Percentiles rank a stretch among this genome's conserved stretches.
Evolutionary conservation across 2,113 vertebrate genomes (phyloP).

Genomic region (Vulpes ferrilata): DNA sequence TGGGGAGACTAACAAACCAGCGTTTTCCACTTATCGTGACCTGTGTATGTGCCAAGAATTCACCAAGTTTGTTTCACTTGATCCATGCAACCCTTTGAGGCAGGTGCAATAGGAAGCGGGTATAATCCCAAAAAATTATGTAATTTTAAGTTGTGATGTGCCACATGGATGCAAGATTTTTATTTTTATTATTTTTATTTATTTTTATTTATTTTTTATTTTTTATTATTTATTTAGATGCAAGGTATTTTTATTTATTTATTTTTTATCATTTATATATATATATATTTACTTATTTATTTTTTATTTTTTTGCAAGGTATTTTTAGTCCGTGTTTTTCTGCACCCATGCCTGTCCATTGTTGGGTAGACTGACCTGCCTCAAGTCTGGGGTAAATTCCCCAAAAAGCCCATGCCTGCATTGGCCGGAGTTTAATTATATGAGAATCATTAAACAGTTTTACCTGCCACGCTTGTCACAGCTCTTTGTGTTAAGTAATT

Average conservation of each 20-base stretch:
- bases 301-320: not conserved
- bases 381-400: not conserved
- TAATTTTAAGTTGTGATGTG: constrained; percentile 1
- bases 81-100: not conserved
- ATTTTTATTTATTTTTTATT: too few relatives aligned
- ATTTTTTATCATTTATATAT: too few relatives aligned
- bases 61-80: not conserved
- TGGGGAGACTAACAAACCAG: not conserved
- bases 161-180: not conserved
- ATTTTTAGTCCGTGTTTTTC: not conserved
- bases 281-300: too few relatives aligned
- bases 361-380: not conserved
- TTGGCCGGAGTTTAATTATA: not conserved
- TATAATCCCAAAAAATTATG: not conserved
- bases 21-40: not conserved
- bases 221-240: too few relatives aligned
- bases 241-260: too few relatives aligned
- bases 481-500: not conserved
- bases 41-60: not conserved
- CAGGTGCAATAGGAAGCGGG: not conserved
- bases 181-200: not conserved
- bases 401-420: not conserved
- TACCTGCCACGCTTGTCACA: not conserved
- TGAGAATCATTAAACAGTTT: not conserved
- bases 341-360: not conserved